Percentiles rank a stretch among this genome's conserved stretches.
Conservation (phyloP, 1,140 invertebrate genomes). For the Diploscapter pachys region DNA sequence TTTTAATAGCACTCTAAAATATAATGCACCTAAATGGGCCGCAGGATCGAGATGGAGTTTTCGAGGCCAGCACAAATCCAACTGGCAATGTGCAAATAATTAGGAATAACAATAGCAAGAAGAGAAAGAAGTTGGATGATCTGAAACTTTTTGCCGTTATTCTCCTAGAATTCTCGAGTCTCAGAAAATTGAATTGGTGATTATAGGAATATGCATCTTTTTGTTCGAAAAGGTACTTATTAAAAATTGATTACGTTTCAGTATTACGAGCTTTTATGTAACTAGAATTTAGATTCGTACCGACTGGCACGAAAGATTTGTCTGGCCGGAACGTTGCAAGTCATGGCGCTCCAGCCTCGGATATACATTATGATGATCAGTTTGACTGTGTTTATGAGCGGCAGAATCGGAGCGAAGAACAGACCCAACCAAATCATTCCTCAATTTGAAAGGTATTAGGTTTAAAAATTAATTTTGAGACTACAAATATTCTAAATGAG, state of each 20-base stretch:
- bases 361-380: constrained; percentile 87
- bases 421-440: constrained; percentile 60
- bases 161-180: too few relatives aligned
- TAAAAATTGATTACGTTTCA: too few relatives aligned
- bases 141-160: constrained; percentile 17
- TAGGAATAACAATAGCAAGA: constrained; percentile 83
- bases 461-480: too few relatives aligned
- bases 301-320: constrained; percentile 77
- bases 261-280: constrained; percentile 6
- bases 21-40: constrained; percentile 75
- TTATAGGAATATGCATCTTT: too few relatives aligned
- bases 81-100: constrained; percentile 90
- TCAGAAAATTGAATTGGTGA: too few relatives aligned
- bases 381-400: constrained; percentile 81
- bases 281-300: constrained; percentile 11
- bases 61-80: constrained; percentile 85
- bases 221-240: too few relatives aligned
- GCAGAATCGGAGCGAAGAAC: constrained; percentile 88
- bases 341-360: constrained; percentile 77
- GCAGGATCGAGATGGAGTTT: constrained; percentile 87
- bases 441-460: too few relatives aligned
- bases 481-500: too few relatives aligned
- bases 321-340: constrained; percentile 93
- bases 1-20: neutral
- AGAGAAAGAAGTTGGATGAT: constrained; percentile 92